phyloP scores from a whole-genome alignment of 2,113 vertebrate genomes.

The Otolemur garnettii region DNA sequence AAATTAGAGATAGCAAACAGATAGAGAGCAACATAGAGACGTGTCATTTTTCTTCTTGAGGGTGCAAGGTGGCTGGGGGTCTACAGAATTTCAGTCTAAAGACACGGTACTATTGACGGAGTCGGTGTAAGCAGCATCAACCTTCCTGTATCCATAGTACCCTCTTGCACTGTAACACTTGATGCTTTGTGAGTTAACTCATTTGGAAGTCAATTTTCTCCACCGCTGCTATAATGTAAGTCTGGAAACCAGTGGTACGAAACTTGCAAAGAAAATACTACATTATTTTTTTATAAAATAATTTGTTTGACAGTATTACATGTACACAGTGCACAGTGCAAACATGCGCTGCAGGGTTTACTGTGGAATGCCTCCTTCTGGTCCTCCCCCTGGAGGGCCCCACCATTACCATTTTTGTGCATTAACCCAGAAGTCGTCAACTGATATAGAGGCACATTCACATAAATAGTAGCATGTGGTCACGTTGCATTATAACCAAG shows the following conservation, averaged over 20 bases:
- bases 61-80: background rate
- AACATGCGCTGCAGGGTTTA: background rate
- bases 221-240: background rate
- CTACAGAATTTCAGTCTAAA: background rate
- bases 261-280: slow-evolving; percentile 41
- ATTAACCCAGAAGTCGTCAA: background rate
- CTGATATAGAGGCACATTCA: background rate
- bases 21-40: background rate
- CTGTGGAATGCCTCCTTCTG: background rate
- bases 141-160: background rate
- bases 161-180: background rate
- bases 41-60: background rate
- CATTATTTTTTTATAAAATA: background rate
- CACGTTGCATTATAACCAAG: background rate
- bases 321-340: background rate
- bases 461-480: background rate
- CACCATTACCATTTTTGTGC: background rate
- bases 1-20: slow-evolving; percentile 47
- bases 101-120: background rate
- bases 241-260: slow-evolving; percentile 18
- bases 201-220: slow-evolving; percentile 35
- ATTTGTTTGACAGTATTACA: slow-evolving; percentile 15
- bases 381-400: background rate
- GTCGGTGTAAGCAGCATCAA: background rate
- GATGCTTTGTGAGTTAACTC: background rate